Percentiles rank a stretch among this genome's conserved stretches.
These are phyloP conservation scores for Hydractinia symbiolongicarpus DNA, from an alignment of 30 jellyfish, hydroid and myxozoan species.

Conservation along the genomic window DNA sequence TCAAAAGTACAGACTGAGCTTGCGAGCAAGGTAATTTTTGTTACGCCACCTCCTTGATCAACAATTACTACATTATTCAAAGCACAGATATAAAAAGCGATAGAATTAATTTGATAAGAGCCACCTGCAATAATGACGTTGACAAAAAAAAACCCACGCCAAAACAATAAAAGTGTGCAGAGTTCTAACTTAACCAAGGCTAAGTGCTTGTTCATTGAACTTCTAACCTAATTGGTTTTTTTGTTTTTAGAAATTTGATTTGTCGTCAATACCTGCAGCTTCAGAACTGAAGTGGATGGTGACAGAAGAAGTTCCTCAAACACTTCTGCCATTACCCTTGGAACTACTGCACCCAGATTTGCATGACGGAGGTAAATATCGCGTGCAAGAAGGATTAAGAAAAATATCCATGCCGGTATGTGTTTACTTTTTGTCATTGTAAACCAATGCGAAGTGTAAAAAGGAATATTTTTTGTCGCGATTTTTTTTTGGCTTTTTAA, in stretches of 20 bases:
- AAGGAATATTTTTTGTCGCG: neutral
- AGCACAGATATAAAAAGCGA: no score
- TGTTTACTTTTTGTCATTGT: neutral
- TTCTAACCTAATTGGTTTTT: neutral
- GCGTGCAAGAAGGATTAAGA: constrained; percentile 42
- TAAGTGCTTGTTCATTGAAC: no score
- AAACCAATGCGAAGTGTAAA: neutral
- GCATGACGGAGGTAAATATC: constrained; percentile 37
- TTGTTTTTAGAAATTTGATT: constrained; percentile 53
- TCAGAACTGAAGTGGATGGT: constrained; percentile 93
- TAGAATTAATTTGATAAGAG: no score
- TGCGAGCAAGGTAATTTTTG: no score
- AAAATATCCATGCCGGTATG: constrained; percentile 61
- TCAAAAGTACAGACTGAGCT: no score
- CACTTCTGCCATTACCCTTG: constrained; percentile 73
- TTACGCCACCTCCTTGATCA: no score
- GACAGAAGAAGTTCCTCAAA: constrained; percentile 85
- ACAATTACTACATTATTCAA: no score
- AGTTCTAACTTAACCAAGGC: neutral
- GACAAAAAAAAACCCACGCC: no score
- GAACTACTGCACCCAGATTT: constrained; percentile 88
- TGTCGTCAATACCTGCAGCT: constrained; percentile 83
- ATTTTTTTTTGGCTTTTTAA: neutral
- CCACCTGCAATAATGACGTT: no score
- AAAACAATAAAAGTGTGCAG: neutral